phyloP scores from a whole-genome alignment of 2,888 invertebrate genomes.

The Melikaiella ostensackeni region DNA sequence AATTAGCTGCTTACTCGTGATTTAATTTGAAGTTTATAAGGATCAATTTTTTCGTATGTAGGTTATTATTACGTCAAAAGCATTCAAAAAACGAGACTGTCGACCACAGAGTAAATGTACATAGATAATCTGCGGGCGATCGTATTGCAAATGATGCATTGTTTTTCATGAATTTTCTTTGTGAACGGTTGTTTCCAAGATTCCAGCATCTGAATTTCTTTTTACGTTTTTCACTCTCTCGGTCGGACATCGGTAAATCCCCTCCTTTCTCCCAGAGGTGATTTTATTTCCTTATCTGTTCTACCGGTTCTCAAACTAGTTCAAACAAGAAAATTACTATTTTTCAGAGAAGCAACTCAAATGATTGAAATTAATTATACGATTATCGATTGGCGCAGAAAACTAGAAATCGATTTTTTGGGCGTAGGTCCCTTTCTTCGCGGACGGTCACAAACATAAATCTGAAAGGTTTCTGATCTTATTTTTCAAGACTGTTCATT shows the following conservation, averaged over 20 bases:
- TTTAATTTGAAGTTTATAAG: neutral
- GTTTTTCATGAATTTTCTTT: conserved; percentile 64
- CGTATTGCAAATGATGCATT: conserved; percentile 58
- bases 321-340: neutral
- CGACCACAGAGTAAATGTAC: neutral
- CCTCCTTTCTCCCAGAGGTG: neutral
- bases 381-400: too few relatives aligned
- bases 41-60: neutral
- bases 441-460: too few relatives aligned
- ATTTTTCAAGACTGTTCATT: too few relatives aligned
- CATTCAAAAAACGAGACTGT: too few relatives aligned
- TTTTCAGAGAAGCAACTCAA: neutral
- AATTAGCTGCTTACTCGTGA: too few relatives aligned
- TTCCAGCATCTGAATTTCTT: neutral
- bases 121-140: conserved; percentile 24
- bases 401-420: too few relatives aligned
- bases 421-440: too few relatives aligned
- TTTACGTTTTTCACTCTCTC: neutral
- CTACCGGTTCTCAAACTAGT: conserved; percentile 14
- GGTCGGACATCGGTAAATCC: conserved; percentile 3
- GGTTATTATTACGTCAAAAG: conserved; percentile 20
- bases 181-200: conserved; percentile 34
- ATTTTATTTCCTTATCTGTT: conserved; percentile 11
- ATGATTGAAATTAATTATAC: too few relatives aligned
- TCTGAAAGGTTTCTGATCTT: too few relatives aligned